These are phyloP conservation scores for Sorex araneus DNA, from an alignment of 2,113 vertebrate species.

Conservation along the genomic window DNA sequence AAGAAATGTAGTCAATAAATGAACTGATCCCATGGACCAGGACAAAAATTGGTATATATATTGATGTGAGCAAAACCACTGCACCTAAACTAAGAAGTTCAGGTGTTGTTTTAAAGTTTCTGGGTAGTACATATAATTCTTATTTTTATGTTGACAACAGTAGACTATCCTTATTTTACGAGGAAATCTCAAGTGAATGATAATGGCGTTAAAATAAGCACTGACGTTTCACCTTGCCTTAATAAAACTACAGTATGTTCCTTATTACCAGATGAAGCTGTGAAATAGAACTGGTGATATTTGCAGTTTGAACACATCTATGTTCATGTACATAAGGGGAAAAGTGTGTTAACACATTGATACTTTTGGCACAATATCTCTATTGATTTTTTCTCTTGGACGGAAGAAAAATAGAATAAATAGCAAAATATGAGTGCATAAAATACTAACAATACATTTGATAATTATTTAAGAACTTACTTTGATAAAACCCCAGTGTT, in stretches of 20 bases:
- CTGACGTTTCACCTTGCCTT: not conserved
- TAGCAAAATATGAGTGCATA: not conserved
- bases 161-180: not conserved
- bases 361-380: not conserved
- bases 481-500: not conserved
- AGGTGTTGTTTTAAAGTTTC: fast-evolving
- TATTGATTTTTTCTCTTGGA: not conserved
- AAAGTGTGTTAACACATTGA: not conserved
- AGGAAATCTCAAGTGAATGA: not conserved
- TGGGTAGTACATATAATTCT: not conserved
- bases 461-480: not conserved
- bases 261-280: not conserved
- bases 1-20: not conserved
- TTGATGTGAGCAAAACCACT: not conserved
- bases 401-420: not conserved
- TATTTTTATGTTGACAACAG: not conserved
- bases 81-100: not conserved
- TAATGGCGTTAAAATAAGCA: not conserved
- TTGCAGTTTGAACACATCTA: not conserved
- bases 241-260: not conserved
- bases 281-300: not conserved
- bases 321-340: not conserved
- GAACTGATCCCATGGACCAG: not conserved
- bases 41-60: not conserved
- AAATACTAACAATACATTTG: not conserved